These are phyloP conservation scores for Phenacoccus solenopsis DNA, from an alignment of 1,140 invertebrate genomes.

Conservation along the genomic window DNA sequence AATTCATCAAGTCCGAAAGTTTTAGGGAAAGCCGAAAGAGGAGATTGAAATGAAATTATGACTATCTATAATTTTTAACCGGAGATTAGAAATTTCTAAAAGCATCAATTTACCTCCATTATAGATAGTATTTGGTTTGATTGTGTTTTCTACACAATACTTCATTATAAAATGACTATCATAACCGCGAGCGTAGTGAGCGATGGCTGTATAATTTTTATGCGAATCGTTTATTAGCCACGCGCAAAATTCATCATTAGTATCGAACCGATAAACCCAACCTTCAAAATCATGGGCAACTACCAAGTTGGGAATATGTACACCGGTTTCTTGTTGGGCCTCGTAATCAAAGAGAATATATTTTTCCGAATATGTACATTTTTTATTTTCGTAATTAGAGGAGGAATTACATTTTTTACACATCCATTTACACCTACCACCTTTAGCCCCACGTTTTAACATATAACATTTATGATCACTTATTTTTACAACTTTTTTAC, in stretches of 20 bases:
- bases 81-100: background rate
- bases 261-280: background rate
- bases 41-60: slow-evolving; percentile 6
- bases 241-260: slow-evolving; percentile 13
- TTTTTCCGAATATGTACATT: slow-evolving; percentile 17
- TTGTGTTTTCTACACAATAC: slow-evolving; percentile 13
- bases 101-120: slow-evolving; percentile 14
- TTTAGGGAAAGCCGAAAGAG: slow-evolving; percentile 8
- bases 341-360: slow-evolving; percentile 19
- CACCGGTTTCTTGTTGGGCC: slow-evolving; percentile 4
- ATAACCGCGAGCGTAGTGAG: slow-evolving; percentile 13
- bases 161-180: slow-evolving; percentile 14
- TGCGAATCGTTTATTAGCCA: slow-evolving; percentile 13
- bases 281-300: slow-evolving; percentile 8
- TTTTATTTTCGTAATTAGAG: too few relatives aligned
- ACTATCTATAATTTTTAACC: slow-evolving; percentile 17
- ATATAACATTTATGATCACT: too few relatives aligned
- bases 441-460: too few relatives aligned
- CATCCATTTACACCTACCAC: too few relatives aligned
- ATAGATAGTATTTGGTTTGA: slow-evolving; percentile 13
- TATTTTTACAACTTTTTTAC: too few relatives aligned
- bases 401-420: too few relatives aligned
- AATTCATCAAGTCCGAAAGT: slow-evolving; percentile 14
- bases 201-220: slow-evolving; percentile 14
- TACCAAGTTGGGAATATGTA: slow-evolving; percentile 16